Conservation (phyloP, 2,797 vertebrate species). For the Poecile montanus region DNA sequence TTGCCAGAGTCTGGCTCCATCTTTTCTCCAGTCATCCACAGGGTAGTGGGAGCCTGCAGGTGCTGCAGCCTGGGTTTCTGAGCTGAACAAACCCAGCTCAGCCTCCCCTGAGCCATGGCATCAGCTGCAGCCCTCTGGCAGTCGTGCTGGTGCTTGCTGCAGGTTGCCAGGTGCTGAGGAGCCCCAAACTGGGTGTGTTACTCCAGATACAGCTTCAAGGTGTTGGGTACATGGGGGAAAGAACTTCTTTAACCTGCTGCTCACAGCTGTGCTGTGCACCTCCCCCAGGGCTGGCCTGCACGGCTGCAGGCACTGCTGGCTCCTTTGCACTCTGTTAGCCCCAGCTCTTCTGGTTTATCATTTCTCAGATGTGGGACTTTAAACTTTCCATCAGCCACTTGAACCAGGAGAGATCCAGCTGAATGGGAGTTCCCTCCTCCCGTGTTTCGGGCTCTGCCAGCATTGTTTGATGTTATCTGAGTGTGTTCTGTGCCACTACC, state of each 20-base stretch:
- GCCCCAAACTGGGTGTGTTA: neutral
- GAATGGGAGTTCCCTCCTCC: neutral
- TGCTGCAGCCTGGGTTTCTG: neutral
- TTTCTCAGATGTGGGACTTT: neutral
- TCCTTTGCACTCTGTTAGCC: neutral
- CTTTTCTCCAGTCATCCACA: neutral
- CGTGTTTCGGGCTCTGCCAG: neutral
- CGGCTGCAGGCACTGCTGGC: neutral
- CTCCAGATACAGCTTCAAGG: neutral
- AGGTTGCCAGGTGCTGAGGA: neutral
- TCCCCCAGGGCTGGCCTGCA: neutral
- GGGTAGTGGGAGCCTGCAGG: neutral
- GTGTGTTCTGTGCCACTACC: fast-evolving
- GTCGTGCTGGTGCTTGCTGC: neutral
- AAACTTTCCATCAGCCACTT: neutral
- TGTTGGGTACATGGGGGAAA: neutral
- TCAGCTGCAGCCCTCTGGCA: neutral
- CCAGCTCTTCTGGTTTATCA: neutral
- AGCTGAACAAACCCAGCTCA: neutral
- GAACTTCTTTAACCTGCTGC: neutral
- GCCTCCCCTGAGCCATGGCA: neutral
- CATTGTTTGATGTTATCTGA: neutral
- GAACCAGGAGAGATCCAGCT: neutral
- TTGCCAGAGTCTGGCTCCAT: neutral
- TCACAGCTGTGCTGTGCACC: neutral